A percentile compares a stretch with the other conserved stretches of the same genome.
phyloP scores from a whole-genome alignment of 2,113 vertebrate genomes.

The Genyomyrus donnyi region DNA sequence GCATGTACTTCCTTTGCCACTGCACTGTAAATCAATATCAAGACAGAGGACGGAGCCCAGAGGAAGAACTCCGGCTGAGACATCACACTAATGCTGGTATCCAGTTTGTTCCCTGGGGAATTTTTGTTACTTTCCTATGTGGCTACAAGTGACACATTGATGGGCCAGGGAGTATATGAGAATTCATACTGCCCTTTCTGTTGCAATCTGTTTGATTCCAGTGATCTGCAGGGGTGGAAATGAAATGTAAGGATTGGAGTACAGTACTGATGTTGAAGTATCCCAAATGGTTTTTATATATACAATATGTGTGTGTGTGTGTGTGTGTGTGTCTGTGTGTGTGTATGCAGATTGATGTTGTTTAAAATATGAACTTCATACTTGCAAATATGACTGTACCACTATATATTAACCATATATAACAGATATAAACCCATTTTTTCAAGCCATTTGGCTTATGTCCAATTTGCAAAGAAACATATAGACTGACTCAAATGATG shows the following conservation, averaged over 20 bases:
- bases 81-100: background rate
- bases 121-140: background rate
- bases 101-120: background rate
- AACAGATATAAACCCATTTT: background rate
- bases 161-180: background rate
- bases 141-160: background rate
- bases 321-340: no score
- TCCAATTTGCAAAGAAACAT: background rate
- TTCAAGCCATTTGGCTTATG: background rate
- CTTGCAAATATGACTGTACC: no score
- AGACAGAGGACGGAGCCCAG: background rate
- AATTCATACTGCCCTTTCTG: background rate
- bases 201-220: background rate
- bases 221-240: background rate
- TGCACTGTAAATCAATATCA: background rate
- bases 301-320: no score
- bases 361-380: no score
- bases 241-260: background rate
- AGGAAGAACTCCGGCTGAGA: background rate
- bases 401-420: no score
- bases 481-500: background rate
- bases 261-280: background rate
- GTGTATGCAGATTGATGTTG: background rate
- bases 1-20: background rate
- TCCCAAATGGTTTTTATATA: background rate